Percentiles rank a stretch among this genome's conserved stretches.
These are phyloP conservation scores for Galago senegalensis DNA, from an alignment of 2,797 vertebrate genomes.

Conservation along the genomic window DNA sequence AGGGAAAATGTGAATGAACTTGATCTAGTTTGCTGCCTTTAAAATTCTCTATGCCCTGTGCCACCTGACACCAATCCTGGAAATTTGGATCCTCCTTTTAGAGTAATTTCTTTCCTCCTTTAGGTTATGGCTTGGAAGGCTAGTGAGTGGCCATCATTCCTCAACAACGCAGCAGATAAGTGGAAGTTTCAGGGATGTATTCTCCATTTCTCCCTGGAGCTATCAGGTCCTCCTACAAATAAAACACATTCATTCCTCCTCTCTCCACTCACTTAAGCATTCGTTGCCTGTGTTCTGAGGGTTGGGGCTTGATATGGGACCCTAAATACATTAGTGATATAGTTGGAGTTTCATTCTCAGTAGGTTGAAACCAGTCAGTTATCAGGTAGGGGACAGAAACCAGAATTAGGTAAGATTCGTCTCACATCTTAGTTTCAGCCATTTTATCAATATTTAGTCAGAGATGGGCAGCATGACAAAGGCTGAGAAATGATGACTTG, in stretches of 20 bases:
- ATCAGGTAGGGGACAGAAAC: neutral
- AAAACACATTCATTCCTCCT: neutral
- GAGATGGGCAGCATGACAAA: neutral
- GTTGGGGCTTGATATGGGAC: neutral
- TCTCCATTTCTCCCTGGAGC: neutral
- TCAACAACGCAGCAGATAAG: neutral
- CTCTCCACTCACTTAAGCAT: neutral
- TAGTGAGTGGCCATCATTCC: neutral
- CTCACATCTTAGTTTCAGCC: neutral
- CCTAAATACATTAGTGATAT: neutral
- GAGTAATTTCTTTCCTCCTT: neutral
- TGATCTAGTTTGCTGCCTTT: neutral
- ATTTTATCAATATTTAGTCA: neutral
- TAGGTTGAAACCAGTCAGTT: neutral
- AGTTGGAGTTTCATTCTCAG: neutral
- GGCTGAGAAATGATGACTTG: neutral
- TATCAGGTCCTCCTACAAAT: neutral
- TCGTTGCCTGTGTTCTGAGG: neutral
- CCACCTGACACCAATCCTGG: neutral
- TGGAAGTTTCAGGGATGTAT: neutral
- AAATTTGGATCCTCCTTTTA: neutral
- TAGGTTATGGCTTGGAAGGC: neutral
- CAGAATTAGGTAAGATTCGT: neutral
- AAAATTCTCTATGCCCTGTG: neutral
- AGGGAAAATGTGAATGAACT: neutral